Evolutionary conservation across 1,140 invertebrate genomes (phyloP).

Genomic region (Harpegnathos saltator): DNA sequence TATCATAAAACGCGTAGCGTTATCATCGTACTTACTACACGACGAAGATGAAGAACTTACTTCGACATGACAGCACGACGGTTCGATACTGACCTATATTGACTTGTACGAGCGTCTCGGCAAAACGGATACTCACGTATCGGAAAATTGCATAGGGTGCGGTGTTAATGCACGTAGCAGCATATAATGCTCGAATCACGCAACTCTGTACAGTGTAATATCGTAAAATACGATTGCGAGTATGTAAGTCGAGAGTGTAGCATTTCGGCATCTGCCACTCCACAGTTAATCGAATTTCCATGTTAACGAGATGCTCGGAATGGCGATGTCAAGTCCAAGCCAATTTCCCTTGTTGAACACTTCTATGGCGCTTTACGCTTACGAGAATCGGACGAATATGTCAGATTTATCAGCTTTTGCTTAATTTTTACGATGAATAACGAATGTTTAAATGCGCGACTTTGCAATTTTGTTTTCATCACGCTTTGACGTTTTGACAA

Average conservation of each 20-base stretch:
- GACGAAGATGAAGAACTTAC: slow-evolving; percentile 15
- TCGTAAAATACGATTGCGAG: slow-evolving; percentile 55
- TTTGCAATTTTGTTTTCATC: background rate
- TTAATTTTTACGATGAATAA: slow-evolving; percentile 2
- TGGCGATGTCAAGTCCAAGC: slow-evolving; percentile 53
- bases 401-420: slow-evolving; percentile 18
- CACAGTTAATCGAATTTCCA: slow-evolving; percentile 71
- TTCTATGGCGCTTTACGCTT: slow-evolving; percentile 36
- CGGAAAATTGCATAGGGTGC: background rate
- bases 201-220: background rate
- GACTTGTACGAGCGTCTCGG: slow-evolving; percentile 4
- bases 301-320: slow-evolving; percentile 59
- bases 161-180: background rate
- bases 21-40: background rate
- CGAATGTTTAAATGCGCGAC: background rate
- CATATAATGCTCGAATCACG: background rate
- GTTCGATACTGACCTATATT: slow-evolving; percentile 1
- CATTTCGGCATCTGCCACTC: slow-evolving; percentile 73
- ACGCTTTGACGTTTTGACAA: background rate
- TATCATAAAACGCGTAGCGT: slow-evolving; percentile 19
- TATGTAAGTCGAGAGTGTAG: slow-evolving; percentile 14
- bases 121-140: background rate
- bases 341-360: slow-evolving; percentile 55
- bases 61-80: background rate
- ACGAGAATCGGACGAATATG: background rate